Percentiles rank a stretch among this genome's conserved stretches.
Evolutionary conservation across 2,113 vertebrate genomes (phyloP).

Genomic region (Mungos mungo): DNA sequence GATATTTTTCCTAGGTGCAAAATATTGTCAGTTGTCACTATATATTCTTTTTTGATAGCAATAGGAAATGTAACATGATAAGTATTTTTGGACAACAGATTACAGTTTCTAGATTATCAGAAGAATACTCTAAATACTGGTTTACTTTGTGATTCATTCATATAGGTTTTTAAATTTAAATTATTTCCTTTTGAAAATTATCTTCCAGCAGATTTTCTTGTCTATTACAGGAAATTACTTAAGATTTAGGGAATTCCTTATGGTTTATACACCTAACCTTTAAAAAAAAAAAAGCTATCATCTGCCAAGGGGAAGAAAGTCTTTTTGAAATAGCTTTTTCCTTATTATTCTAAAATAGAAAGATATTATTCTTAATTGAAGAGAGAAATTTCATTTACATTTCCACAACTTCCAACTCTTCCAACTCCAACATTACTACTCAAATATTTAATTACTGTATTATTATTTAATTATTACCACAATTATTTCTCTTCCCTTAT

Average conservation of each 20-base stretch:
- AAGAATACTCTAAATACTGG: background rate
- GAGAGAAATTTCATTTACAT: slow-evolving; percentile 55
- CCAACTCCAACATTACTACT: slow-evolving; percentile 40
- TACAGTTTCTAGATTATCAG: background rate
- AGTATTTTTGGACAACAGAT: slow-evolving; percentile 52
- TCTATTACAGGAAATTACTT: background rate
- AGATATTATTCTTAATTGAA: slow-evolving; percentile 60
- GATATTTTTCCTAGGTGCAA: background rate
- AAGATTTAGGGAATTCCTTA: background rate
- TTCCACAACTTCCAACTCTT: slow-evolving; percentile 46
- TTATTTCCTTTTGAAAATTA: slow-evolving; percentile 7
- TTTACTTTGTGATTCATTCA: background rate
- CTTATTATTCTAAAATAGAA: slow-evolving; percentile 62
- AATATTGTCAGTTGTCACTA: slow-evolving; percentile 64
- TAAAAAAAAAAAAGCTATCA: background rate
- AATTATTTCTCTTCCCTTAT: slow-evolving; percentile 54
- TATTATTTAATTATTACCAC: slow-evolving; percentile 44
- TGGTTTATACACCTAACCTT: background rate
- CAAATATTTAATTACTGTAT: slow-evolving; percentile 56
- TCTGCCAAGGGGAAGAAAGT: background rate
- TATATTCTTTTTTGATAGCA: slow-evolving; percentile 22
- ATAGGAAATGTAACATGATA: slow-evolving; percentile 60
- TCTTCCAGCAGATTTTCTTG: slow-evolving; percentile 13
- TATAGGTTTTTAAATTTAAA: background rate
- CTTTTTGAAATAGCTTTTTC: slow-evolving; percentile 32